Evolutionary conservation across 1,140 invertebrate species (phyloP), one percentile per base, ranked within the genome.

Genomic region (Dufourea novaeangliae): DNA sequence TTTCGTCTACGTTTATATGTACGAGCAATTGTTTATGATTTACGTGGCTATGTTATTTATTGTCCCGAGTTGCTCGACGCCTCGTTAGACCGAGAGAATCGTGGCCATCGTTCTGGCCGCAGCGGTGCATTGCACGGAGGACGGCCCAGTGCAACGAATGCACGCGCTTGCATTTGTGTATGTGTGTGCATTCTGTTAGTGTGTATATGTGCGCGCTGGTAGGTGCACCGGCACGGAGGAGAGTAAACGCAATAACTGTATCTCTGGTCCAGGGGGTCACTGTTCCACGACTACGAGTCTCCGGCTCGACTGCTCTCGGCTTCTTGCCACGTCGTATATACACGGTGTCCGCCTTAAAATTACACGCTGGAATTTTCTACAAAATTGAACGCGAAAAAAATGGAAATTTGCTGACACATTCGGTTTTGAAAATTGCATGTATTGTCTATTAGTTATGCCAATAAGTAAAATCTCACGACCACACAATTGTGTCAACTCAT

Each of bases 241-340:
- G 81, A 83, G 81, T 83, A 83, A 83, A 83, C 80, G 81, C 80
- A 83, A 83, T 82, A 83, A 83, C 81, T 83, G 80, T 83, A 83
- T 82, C 80, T 83, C 80, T 83, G 81, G 81, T 82, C 81, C 81
- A 83, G 81, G 80, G 75, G 81, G 81, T 83, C 81, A 83, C 81
- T 83, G 81, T 83, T 83, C 81, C 81, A 83, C 81, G 80, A 75
- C 70, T 74, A 64, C 61, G 76, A 72, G 67, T 57, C 39, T 32
- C 70, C 62, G n/a, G 80, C 54, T 64, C 80, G 80, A 57, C 74
- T 70, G 62, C 63, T 46, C 80, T 80, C 78, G 59, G 34, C 56
- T 83, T 68, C 56, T 68, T 68, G 68, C 79, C 62, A 66, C 50
- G 14, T 12, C n/a, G 41, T 50, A 46, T 77, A 71, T 77, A 71